Base-by-base conservation (phyloP, 2,888 invertebrate species). In the Homarus gammarus region DNA sequence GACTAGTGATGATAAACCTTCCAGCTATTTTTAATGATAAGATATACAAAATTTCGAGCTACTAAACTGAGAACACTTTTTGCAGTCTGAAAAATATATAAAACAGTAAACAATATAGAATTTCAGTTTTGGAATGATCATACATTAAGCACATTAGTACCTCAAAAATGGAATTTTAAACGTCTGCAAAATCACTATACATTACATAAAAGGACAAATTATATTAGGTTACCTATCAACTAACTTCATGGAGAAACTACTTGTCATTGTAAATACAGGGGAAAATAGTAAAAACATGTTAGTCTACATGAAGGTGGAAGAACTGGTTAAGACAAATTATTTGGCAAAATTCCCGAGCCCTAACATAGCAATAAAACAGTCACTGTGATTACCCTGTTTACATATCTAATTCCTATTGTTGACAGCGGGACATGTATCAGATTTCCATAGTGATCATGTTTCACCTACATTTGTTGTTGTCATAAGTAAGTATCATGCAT, bases 271-370 rank as follows among this genome's bases (percentile, higher is more conserved):
- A 64, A 64, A 5, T 64, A 64, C 27, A 27, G 12, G 31, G 8
- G 3, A 27, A n/a, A 64, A 64, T 10, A 8, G 15, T n/a, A 73
- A 73, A 73, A 73, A 73, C 36, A 40, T 18, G 10, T 70, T 12
- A 70, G 22, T 31, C 33, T 36, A 70, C 22, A 31, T 36, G 6
- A 73, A 22, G 75, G n/a, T 44, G 44, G 75, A 44, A 75, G 44
- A 75, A 75, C 73, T 73, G 15, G 75, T 75, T 27, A 44, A 49
- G 73, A 15, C 44, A 75, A 44, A 73, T 44, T 2, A 44, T 75
- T 38, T 75, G 75, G 75, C 75, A 75, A 75, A 75, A 75, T 40
- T 44, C 33, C 22, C 22, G n/a, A 40, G n/a, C 75, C n/a, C 22
- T 22, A 75, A 75, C 44, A 18, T 27, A 75, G 75, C n/a, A 75